Percentiles rank a stretch among this genome's conserved stretches.
phyloP scores from a whole-genome alignment of 2,888 invertebrate species.

The Brachyopa scutellaris region DNA sequence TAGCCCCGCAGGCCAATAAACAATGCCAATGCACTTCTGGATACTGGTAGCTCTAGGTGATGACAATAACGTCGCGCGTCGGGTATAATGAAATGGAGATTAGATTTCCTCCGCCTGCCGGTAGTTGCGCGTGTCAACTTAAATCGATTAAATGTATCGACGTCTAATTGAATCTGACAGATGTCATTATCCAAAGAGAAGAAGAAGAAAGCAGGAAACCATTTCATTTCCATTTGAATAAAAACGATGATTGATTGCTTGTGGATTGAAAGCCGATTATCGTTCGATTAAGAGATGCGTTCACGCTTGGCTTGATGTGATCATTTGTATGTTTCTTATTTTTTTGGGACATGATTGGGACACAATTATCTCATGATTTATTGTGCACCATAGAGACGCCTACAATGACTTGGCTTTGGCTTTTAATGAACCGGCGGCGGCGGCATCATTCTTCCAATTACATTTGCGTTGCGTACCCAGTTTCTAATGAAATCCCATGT shows the following conservation, averaged over 20 bases:
- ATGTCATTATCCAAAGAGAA: conserved; percentile 38
- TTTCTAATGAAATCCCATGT: conserved; percentile 56
- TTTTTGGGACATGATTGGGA: conserved; percentile 21
- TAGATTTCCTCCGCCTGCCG: conserved; percentile 35
- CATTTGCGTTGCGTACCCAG: not conserved
- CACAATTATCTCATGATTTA: conserved; percentile 46
- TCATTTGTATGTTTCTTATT: conserved; percentile 36
- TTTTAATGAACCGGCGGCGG: conserved; percentile 40
- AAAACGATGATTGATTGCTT: conserved; percentile 67
- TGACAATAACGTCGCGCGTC: conserved; percentile 51
- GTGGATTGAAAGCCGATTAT: conserved; percentile 59
- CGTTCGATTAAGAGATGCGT: conserved; percentile 45
- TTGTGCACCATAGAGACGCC: conserved; percentile 6
- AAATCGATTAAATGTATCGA: conserved; percentile 57
- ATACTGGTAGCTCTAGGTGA: conserved; percentile 44
- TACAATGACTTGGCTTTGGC: conserved; percentile 17
- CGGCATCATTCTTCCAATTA: conserved; percentile 46
- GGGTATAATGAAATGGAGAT: conserved; percentile 63
- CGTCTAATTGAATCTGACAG: conserved; percentile 69
- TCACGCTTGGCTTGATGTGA: conserved; percentile 44
- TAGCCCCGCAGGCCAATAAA: conserved; percentile 66
- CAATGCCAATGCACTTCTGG: conserved; percentile 61
- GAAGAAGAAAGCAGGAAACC: not conserved
- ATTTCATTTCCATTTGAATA: conserved; percentile 20
- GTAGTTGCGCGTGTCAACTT: conserved; percentile 42